Percentiles rank a stretch among this genome's conserved stretches.
Evolutionary conservation across 2,113 vertebrate species (phyloP).

Genomic region (Rhinichthys klamathensis): DNA sequence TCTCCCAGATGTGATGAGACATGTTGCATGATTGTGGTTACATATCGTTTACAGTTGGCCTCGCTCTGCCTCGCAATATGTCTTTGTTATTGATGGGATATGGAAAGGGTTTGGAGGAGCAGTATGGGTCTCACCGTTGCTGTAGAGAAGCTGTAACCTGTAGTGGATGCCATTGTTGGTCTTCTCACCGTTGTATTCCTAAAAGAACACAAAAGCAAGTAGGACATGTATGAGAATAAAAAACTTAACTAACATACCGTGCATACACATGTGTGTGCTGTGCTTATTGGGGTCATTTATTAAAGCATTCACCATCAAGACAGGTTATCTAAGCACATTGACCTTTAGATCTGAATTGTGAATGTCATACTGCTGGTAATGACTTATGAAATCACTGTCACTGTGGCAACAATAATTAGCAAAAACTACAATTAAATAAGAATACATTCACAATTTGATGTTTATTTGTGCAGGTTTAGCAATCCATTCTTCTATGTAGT

Average conservation of each 20-base stretch:
- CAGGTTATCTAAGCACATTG: background rate
- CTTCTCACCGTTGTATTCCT: slow-evolving; percentile 87
- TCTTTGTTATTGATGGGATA: slow-evolving; percentile 22
- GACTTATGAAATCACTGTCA: background rate
- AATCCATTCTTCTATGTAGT: background rate
- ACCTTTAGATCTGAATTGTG: background rate
- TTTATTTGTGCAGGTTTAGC: background rate
- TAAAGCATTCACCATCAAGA: background rate
- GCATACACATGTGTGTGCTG: too few relatives aligned
- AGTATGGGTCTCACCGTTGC: slow-evolving; percentile 82
- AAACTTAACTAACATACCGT: background rate
- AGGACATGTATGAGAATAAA: background rate
- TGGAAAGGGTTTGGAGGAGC: background rate
- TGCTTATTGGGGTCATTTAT: background rate
- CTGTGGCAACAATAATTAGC: background rate
- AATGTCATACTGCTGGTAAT: background rate
- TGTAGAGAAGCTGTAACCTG: slow-evolving; percentile 91
- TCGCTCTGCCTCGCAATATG: slow-evolving; percentile 4
- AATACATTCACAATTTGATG: background rate
- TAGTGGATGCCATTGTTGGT: slow-evolving; percentile 97
- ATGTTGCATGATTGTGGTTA: slow-evolving; percentile 35
- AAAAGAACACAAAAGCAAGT: slow-evolving; percentile 29
- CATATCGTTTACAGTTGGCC: slow-evolving; percentile 38
- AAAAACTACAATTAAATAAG: background rate
- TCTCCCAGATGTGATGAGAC: slow-evolving; percentile 55